Percentiles rank a stretch among this genome's conserved stretches.
These are phyloP conservation scores for Malurus leucopterus DNA, from an alignment of 2,797 vertebrate species.

Conservation along the genomic window DNA sequence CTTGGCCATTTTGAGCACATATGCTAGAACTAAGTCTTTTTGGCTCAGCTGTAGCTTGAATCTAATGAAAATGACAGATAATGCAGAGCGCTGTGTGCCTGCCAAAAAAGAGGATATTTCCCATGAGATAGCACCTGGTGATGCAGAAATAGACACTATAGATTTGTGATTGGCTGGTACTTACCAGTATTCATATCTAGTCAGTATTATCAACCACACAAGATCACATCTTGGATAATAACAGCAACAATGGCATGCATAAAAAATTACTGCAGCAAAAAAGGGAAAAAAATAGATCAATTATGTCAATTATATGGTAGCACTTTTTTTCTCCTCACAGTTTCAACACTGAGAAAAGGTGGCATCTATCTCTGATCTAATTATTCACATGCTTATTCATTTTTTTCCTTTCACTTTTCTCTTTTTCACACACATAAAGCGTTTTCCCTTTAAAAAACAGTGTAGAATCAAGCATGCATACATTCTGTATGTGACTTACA, in stretches of 20 bases:
- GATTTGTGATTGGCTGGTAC: constrained; percentile 81
- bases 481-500: constrained; percentile 57
- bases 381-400: constrained; percentile 73
- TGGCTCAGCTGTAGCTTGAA: constrained; percentile 78
- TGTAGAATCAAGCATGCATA: constrained; percentile 30
- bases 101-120: constrained; percentile 82
- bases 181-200: constrained; percentile 76
- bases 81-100: constrained; percentile 76
- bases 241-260: constrained; percentile 80
- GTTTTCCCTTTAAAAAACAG: constrained; percentile 52
- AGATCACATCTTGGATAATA: constrained; percentile 84
- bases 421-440: constrained; percentile 54
- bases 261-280: constrained; percentile 87
- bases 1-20: constrained; percentile 75
- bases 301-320: constrained; percentile 90
- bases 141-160: constrained; percentile 79
- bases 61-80: constrained; percentile 83
- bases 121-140: constrained; percentile 81
- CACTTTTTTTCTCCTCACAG: constrained; percentile 74
- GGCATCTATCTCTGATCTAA: constrained; percentile 85
- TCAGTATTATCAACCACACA: constrained; percentile 84
- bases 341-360: constrained; percentile 76
- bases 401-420: constrained; percentile 45
- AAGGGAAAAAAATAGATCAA: constrained; percentile 81
- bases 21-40: constrained; percentile 76